Percentiles rank a stretch among this genome's conserved stretches.
phyloP scores from a whole-genome alignment of 2,888 invertebrate genomes.

The Drosophila algonquin region DNA sequence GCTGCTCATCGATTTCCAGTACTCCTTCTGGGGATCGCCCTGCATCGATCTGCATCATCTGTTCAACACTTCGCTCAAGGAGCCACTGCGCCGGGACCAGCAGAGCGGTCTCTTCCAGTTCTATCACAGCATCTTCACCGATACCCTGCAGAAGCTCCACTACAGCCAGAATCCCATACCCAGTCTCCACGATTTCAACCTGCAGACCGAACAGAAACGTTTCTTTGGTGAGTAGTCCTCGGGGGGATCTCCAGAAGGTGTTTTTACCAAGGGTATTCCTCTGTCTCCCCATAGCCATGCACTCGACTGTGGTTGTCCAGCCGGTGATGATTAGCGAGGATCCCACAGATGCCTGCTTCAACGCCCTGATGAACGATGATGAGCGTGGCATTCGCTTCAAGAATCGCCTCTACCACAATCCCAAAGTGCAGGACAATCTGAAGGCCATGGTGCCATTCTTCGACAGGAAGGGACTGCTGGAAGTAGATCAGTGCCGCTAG shows the following conservation, averaged over 20 bases:
- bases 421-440: conserved; percentile 79
- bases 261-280: neutral
- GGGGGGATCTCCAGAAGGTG: neutral
- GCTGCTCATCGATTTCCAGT: conserved; percentile 83
- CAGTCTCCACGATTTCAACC: conserved; percentile 74
- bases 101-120: conserved; percentile 79
- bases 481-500: conserved; percentile 69
- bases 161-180: conserved; percentile 78
- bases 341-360: conserved; percentile 81
- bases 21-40: conserved; percentile 83
- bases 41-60: conserved; percentile 82
- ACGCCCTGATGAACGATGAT: conserved; percentile 81
- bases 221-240: conserved; percentile 74
- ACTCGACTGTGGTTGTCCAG: conserved; percentile 78
- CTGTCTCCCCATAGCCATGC: conserved; percentile 69
- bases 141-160: conserved; percentile 67
- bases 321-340: conserved; percentile 81
- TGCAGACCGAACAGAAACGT: conserved; percentile 76
- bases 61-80: conserved; percentile 81
- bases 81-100: conserved; percentile 74
- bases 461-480: conserved; percentile 80
- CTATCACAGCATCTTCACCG: conserved; percentile 75
- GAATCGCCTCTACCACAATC: conserved; percentile 78
- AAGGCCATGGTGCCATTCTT: conserved; percentile 80
- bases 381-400: conserved; percentile 81